Evolutionary conservation across 2,888 invertebrate genomes (phyloP).

Genomic region (Hypomecis punctinalis): DNA sequence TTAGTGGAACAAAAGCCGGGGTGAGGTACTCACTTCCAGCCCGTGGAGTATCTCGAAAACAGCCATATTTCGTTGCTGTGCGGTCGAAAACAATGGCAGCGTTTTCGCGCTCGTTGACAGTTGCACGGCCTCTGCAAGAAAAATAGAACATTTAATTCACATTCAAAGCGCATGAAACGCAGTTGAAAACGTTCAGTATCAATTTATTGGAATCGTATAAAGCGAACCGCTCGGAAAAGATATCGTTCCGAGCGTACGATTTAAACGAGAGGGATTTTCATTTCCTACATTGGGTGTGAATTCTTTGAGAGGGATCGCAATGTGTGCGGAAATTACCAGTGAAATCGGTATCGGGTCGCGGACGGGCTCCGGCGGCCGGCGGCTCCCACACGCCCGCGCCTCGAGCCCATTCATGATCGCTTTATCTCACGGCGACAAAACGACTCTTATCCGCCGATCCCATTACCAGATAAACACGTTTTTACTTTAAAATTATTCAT

Average conservation of each 20-base stretch:
- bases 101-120: constrained; percentile 94
- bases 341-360: constrained; percentile 64
- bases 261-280: constrained; percentile 73
- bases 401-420: constrained; percentile 43
- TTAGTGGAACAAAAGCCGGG: constrained; percentile 52
- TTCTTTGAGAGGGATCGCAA: constrained; percentile 62
- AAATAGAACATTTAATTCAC: constrained; percentile 51
- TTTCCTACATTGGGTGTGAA: constrained; percentile 65
- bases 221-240: constrained; percentile 46
- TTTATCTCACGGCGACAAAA: constrained; percentile 34
- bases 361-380: constrained; percentile 55
- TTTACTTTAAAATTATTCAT: constrained; percentile 35
- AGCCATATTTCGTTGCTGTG: constrained; percentile 98
- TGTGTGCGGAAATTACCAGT: constrained; percentile 73
- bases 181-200: constrained; percentile 35
- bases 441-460: constrained; percentile 28
- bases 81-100: constrained; percentile 96
- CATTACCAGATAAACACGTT: constrained; percentile 33
- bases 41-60: constrained; percentile 98
- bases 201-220: constrained; percentile 43
- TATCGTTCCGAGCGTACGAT: constrained; percentile 61
- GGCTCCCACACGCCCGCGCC: constrained; percentile 40
- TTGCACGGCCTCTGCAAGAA: constrained; percentile 94
- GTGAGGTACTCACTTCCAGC: constrained; percentile 91
- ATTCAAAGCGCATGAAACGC: constrained; percentile 34